Evolutionary conservation across 2,797 vertebrate genomes (phyloP).

Genomic region (Allenopithecus nigroviridis): DNA sequence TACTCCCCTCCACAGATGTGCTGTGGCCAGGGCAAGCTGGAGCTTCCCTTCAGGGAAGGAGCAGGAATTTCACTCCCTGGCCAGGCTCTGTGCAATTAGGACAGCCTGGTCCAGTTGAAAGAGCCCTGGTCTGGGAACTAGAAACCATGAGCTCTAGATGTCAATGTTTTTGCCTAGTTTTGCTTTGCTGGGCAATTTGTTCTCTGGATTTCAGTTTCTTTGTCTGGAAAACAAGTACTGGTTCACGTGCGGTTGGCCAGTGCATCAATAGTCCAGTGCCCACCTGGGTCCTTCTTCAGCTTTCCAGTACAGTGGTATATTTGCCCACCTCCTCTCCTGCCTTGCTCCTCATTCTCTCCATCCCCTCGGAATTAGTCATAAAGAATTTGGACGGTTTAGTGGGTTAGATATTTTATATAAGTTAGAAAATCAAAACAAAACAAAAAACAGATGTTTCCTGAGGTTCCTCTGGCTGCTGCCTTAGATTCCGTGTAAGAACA

Average conservation of each 20-base stretch:
- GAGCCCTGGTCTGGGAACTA: fast-evolving
- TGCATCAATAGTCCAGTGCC: fast-evolving
- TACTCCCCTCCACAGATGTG: fast-evolving
- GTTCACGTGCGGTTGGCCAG: background rate
- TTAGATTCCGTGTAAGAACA: background rate
- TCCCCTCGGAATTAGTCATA: background rate
- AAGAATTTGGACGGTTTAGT: background rate
- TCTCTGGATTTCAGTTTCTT: background rate
- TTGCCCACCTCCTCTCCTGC: background rate
- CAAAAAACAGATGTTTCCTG: background rate
- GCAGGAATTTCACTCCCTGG: background rate
- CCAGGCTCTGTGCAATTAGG: too few relatives aligned
- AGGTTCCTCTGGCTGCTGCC: background rate
- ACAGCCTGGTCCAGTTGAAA: background rate
- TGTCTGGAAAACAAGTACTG: background rate
- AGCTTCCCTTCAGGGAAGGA: background rate
- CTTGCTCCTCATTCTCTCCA: background rate
- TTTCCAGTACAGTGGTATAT: background rate
- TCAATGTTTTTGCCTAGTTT: background rate
- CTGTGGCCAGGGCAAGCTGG: background rate
- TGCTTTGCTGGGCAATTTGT: background rate
- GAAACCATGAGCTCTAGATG: too few relatives aligned
- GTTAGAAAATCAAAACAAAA: conserved; percentile 15
- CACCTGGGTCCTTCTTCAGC: too few relatives aligned
- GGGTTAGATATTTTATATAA: background rate